Percentiles rank a stretch among this genome's conserved stretches.
Evolutionary conservation across 1,140 invertebrate genomes (phyloP).

Genomic region (Leptestheria dahalacensis): DNA sequence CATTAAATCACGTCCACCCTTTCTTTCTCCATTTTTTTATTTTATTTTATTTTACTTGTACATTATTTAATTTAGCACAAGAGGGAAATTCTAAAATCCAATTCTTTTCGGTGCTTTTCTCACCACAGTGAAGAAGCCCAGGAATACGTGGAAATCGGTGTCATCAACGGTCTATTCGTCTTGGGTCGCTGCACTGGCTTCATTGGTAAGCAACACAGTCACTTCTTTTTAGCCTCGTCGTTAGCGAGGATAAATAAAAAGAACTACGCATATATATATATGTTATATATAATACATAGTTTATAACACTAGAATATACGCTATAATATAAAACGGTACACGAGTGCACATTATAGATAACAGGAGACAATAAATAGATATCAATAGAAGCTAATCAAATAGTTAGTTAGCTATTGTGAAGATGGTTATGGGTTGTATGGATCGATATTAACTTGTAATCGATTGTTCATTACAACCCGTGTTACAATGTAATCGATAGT

Average conservation of each 20-base stretch:
- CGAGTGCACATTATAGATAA: too few relatives aligned
- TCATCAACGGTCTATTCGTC: slow-evolving; percentile 96
- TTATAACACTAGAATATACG: too few relatives aligned
- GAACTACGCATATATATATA: not conserved
- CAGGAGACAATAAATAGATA: too few relatives aligned
- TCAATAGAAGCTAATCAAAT: too few relatives aligned
- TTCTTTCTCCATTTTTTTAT: slow-evolving; percentile 1
- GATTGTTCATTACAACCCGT: too few relatives aligned
- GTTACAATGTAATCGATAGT: too few relatives aligned
- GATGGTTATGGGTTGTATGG: too few relatives aligned
- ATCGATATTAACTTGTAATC: too few relatives aligned
- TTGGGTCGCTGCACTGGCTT: slow-evolving; percentile 96
- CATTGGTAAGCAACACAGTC: slow-evolving; percentile 50
- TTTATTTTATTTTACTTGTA: slow-evolving; percentile 4
- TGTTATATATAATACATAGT: not conserved
- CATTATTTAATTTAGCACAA: not conserved
- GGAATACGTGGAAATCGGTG: slow-evolving; percentile 94
- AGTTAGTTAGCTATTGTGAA: too few relatives aligned
- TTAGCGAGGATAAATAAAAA: not conserved
- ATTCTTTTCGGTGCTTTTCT: slow-evolving; percentile 4
- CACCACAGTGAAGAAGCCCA: slow-evolving; percentile 78
- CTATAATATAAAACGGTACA: too few relatives aligned
- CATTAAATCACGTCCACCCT: too few relatives aligned
- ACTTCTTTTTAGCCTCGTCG: not conserved
- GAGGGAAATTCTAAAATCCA: not conserved